Conservation (phyloP, 2,888 invertebrate species). For the Buathra laborator region DNA sequence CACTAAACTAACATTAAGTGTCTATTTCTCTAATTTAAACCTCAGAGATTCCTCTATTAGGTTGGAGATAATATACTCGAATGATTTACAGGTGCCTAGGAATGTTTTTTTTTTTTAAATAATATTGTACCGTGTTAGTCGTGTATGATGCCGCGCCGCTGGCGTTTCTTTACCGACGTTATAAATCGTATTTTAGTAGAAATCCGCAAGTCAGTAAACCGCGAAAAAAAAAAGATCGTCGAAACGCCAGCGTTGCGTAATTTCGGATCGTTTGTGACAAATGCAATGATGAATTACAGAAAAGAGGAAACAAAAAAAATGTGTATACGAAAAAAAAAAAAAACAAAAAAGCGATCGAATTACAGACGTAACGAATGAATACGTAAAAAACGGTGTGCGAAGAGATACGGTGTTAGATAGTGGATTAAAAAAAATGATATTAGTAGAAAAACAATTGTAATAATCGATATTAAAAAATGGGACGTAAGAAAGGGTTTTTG, state of each 20-base stretch:
- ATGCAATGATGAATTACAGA: slow-evolving; percentile 38
- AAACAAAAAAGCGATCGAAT: slow-evolving; percentile 41
- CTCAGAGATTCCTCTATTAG: slow-evolving; percentile 54
- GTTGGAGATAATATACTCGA: slow-evolving; percentile 38
- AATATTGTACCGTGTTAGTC: slow-evolving; percentile 41
- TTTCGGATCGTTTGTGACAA: slow-evolving; percentile 34
- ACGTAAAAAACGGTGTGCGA: slow-evolving; percentile 47
- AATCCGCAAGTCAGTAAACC: background rate
- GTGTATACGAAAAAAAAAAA: slow-evolving; percentile 35
- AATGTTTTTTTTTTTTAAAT: slow-evolving; percentile 26
- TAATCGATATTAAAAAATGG: slow-evolving; percentile 27
- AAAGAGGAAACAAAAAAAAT: slow-evolving; percentile 43
- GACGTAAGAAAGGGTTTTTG: slow-evolving; percentile 53
- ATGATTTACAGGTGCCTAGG: slow-evolving; percentile 61
- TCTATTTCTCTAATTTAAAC: slow-evolving; percentile 62
- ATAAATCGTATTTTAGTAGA: background rate
- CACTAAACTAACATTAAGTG: slow-evolving; percentile 66
- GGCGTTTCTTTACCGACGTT: slow-evolving; percentile 38
- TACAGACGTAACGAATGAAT: slow-evolving; percentile 52
- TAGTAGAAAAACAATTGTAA: slow-evolving; percentile 39
- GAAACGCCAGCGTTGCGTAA: slow-evolving; percentile 45
- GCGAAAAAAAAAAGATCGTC: background rate
- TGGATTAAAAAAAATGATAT: slow-evolving; percentile 55
- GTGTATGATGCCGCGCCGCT: slow-evolving; percentile 45
- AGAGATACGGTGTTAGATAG: slow-evolving; percentile 48